Evolutionary conservation across 2,797 vertebrate genomes (phyloP), one percentile per base, ranked within the genome.

Genomic region (Artibeus lituratus): DNA sequence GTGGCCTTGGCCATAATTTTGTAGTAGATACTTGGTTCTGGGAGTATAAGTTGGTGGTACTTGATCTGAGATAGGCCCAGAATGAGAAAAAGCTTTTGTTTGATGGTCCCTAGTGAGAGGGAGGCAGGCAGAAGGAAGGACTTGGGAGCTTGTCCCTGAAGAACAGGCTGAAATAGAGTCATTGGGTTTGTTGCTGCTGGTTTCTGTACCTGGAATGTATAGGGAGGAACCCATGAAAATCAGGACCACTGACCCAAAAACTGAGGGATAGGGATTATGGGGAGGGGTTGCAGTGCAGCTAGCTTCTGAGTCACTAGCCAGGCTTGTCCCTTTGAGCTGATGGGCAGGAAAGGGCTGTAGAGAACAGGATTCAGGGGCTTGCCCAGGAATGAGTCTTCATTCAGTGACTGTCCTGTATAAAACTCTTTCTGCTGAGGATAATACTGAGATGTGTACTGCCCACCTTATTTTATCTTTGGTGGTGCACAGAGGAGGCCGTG

Each of bases 241-340:
- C 5, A 10, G 59, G 57, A 65, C n/a, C 1, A 2, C 32, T 44
- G 19, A n/a, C 18, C n/a, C 16, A 18, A 42, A 57, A 73, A 19
- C 0, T 11, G 89, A 53, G 29, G 77, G 42, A 4, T 1, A 10
- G 49, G 57, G 32, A 3, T 12, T 6, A 4, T 0, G 2, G 37
- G 62, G 26, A 65, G 29, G 8, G 2, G 32, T 16, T 4, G 21
- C 26, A 6, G 24, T 9, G 7, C 26, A 8, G 7, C n/a, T 19
- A 9, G 16, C 59, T 76, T 51, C 80, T 76, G n/a, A 4, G 26
- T 42, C 19, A 18, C 72, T 19, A 85, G 72, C 35, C 57, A 72
- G 19, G 42, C 26, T 47, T 39, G 26, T 32, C 42, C 47, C 53
- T 70, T 39, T 5, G 18, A 51, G n/a, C 6, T 35, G 7, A 16